phyloP scores from a whole-genome alignment of 2,888 invertebrate species.

The Ormyrus labotus region DNA sequence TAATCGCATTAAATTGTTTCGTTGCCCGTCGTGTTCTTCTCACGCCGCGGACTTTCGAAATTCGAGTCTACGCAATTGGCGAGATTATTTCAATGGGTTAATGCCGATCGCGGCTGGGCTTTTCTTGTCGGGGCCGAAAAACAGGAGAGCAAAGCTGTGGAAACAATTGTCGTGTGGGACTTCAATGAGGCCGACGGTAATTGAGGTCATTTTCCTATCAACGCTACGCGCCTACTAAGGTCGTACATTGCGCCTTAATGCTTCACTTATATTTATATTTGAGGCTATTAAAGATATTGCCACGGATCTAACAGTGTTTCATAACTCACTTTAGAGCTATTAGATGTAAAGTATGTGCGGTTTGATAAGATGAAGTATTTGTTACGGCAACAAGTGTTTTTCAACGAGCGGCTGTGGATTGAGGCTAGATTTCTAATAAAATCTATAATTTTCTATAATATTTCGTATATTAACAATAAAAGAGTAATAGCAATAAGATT shows the following conservation, averaged over 20 bases:
- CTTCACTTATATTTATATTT: not conserved
- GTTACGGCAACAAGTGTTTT: too few species aligned
- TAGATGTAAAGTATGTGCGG: too few species aligned
- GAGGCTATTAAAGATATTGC: not conserved
- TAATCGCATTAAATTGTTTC: constrained; percentile 67
- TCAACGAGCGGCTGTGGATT: too few species aligned
- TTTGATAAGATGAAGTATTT: too few species aligned
- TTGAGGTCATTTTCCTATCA: constrained; percentile 40
- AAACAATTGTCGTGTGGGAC: constrained; percentile 21
- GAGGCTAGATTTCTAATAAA: too few species aligned
- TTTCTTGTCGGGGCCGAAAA: not conserved
- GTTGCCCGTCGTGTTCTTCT: constrained; percentile 40
- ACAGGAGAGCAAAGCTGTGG: not conserved
- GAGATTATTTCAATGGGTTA: not conserved
- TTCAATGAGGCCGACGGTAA: constrained; percentile 30
- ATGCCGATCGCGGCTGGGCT: not conserved
- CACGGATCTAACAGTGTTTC: not conserved
- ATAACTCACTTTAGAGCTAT: too few species aligned
- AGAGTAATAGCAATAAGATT: too few species aligned
- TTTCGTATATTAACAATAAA: too few species aligned
- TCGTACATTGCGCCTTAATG: constrained; percentile 13
- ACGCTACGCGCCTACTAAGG: constrained; percentile 9
- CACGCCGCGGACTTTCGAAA: constrained; percentile 28
- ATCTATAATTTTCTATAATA: too few species aligned
- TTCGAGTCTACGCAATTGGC: not conserved